Evolutionary conservation across 1,140 invertebrate genomes (phyloP), one percentile per base, ranked within the genome.

Genomic region (Sitobion miscanthi): DNA sequence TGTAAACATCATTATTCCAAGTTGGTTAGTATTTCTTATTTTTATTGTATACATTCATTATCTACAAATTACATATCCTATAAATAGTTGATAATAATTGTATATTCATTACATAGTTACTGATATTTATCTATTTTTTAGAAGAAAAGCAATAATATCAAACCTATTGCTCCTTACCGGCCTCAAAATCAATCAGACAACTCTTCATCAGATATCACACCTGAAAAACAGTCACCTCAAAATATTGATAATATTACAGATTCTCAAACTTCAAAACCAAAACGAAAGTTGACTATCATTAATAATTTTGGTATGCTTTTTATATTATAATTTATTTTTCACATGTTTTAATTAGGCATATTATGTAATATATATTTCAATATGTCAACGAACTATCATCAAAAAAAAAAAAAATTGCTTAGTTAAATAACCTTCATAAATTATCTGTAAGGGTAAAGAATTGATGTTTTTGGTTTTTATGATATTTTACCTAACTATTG

Each of bases 1-100:
- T 99, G 99, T 95, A 97, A 98, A 94, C 97, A 99, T 95, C 99
- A 99, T 95, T 99, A 99, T 95, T 98, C 98, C 94, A 99, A 99
- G 97, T 95, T 93, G 77, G 91, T 85, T 25, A 85, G 91, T 85
- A 86, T 52, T 57, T 38, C 17, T 42, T 42, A 57, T 57, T 90
- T 2, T 52, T n/a, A 42, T 49, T 49, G 25, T 47, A 52, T 17
- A n/a, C 5, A 77, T 77, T 77, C 8, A n/a, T 88, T 52, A 52
- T 52, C n/a, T 86, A 85, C 2, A 42, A 85, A 85, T 85, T 4
- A 45, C 0, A 38, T 30, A 38, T 21, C 20, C 23, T 85, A 25
- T 86, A 30, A 49, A 1, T 23, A 49, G 30, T 87, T 47, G 30
- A 30, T 9, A 87, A 87, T 87, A 7, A 62, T 62, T 30, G 23